phyloP scores from a whole-genome alignment of 2,888 invertebrate species.

The Leptinotarsa tumamoca region DNA sequence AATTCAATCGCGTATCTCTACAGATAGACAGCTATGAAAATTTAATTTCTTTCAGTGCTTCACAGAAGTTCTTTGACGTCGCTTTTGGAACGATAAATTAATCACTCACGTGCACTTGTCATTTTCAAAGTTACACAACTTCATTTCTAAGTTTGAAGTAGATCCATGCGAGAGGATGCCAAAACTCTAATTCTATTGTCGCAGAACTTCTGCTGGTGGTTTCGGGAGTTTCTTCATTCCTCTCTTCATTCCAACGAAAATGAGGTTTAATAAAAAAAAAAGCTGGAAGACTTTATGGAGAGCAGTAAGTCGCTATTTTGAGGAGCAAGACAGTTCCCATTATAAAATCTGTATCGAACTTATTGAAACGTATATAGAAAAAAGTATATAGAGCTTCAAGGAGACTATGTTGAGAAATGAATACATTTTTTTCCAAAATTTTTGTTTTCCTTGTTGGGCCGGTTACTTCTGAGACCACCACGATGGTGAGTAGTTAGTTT shows the following conservation, averaged over 20 bases:
- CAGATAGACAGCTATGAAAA: constrained; percentile 7
- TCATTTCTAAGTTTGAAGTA: constrained; percentile 37
- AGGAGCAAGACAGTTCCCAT: no score
- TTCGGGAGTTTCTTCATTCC: constrained; percentile 31
- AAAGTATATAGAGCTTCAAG: no score
- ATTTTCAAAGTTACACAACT: constrained; percentile 37
- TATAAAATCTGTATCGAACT: no score
- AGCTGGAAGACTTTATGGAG: no score
- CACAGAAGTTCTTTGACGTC: constrained; percentile 12
- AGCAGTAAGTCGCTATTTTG: no score
- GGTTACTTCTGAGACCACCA: no score
- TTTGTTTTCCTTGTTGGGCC: no score
- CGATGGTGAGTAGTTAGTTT: no score
- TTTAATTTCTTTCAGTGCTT: constrained; percentile 1
- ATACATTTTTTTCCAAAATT: no score
- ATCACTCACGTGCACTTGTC: constrained; percentile 37
- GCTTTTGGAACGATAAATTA: constrained; percentile 33
- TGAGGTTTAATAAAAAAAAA: not conserved
- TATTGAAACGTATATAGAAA: no score
- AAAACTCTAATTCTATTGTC: constrained; percentile 34
- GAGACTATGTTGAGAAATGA: no score
- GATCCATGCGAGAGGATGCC: constrained; percentile 24
- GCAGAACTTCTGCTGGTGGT: constrained; percentile 26
- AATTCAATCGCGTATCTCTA: not conserved
- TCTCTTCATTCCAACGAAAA: constrained; percentile 2